Conservation (phyloP, 2,888 invertebrate species). For the Lissonota sp. region DNA sequence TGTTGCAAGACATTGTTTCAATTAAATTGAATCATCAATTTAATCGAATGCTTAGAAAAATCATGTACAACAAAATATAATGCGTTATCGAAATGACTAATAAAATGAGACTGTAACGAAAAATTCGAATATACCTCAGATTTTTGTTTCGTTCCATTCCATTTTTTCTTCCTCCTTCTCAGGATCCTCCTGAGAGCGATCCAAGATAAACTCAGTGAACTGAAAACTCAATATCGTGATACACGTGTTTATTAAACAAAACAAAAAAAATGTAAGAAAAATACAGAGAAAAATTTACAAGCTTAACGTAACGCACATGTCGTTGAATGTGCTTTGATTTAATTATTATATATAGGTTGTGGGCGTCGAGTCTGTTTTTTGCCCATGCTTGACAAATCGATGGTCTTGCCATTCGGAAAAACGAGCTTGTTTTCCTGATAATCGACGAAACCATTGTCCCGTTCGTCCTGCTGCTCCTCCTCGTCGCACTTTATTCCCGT, state of each 20-base stretch:
- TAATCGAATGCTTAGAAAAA: neutral
- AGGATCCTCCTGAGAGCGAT: neutral
- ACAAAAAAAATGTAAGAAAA: constrained; percentile 37
- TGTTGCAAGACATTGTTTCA: constrained; percentile 11
- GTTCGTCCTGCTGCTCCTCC: constrained; percentile 82
- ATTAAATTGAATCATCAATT: neutral
- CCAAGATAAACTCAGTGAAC: neutral
- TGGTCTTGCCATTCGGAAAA: constrained; percentile 89
- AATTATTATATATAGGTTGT: constrained; percentile 85
- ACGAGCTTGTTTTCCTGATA: constrained; percentile 91
- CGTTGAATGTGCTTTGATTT: constrained; percentile 60
- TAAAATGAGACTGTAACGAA: constrained; percentile 25
- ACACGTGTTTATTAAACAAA: constrained; percentile 44
- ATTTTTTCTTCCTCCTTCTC: constrained; percentile 1
- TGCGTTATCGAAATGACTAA: constrained; percentile 45
- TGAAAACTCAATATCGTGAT: neutral
- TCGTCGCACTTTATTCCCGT: constrained; percentile 88
- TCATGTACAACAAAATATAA: constrained; percentile 37
- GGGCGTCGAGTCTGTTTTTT: constrained; percentile 89
- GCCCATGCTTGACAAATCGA: constrained; percentile 89
- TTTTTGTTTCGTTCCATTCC: neutral
- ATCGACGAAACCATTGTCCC: constrained; percentile 87
- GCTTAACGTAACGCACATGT: constrained; percentile 27
- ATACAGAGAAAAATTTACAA: constrained; percentile 52
- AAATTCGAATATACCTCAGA: neutral